Percentiles rank a stretch among this genome's conserved stretches.
Conservation (phyloP, 2,888 invertebrate species). For the Chironomus riparius region DNA sequence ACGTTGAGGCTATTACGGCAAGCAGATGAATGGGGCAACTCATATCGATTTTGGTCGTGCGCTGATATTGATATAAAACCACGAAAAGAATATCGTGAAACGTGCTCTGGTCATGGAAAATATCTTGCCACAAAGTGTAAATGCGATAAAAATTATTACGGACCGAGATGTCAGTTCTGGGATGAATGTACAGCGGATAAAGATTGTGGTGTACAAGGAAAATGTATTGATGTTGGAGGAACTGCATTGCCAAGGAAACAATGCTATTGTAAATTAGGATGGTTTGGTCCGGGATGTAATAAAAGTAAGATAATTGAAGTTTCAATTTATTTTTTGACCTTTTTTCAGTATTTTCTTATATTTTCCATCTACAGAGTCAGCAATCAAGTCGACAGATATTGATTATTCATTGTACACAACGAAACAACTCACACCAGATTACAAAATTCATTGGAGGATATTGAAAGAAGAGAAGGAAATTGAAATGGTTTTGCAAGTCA, state of each 20-base stretch:
- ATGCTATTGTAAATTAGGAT: conserved; percentile 86
- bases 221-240: conserved; percentile 71
- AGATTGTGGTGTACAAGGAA: conserved; percentile 80
- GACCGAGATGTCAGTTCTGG: conserved; percentile 73
- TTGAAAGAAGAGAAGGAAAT: conserved; percentile 75
- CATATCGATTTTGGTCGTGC: conserved; percentile 90
- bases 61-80: conserved; percentile 79
- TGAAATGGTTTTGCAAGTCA: conserved; percentile 79
- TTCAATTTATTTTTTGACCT: neutral
- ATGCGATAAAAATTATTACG: conserved; percentile 72
- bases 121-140: conserved; percentile 68
- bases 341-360: conserved; percentile 13
- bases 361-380: conserved; percentile 51
- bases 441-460: conserved; percentile 76
- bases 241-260: conserved; percentile 72
- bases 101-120: conserved; percentile 77
- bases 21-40: conserved; percentile 80
- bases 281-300: conserved; percentile 75
- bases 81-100: conserved; percentile 69
- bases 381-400: conserved; percentile 61
- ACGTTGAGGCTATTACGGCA: conserved; percentile 81
- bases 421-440: conserved; percentile 61
- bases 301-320: conserved; percentile 52
- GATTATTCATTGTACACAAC: conserved; percentile 63
- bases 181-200: conserved; percentile 79